Evolutionary conservation across 2,888 invertebrate genomes (phyloP).

Genomic region (Notocelia uddmanniana): DNA sequence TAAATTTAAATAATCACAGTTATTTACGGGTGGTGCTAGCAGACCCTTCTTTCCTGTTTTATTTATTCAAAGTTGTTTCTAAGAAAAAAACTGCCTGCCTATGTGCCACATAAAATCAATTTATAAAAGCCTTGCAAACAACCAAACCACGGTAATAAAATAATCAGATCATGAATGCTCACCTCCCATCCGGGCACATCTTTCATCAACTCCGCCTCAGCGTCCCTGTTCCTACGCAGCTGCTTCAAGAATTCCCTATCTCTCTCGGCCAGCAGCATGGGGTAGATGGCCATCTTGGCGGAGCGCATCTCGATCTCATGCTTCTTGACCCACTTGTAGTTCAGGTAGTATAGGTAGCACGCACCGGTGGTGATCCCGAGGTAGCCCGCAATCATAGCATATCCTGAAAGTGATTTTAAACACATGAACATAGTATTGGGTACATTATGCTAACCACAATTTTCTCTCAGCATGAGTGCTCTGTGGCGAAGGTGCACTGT

Average conservation of each 20-base stretch:
- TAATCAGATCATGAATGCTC: conserved; percentile 29
- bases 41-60: too few relatives aligned
- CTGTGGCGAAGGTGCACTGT: too few relatives aligned
- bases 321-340: conserved; percentile 79
- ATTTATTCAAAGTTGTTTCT: too few relatives aligned
- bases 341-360: conserved; percentile 85
- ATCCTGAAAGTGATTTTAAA: conserved; percentile 77
- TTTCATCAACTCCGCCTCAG: conserved; percentile 94
- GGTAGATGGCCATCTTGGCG: conserved; percentile 90
- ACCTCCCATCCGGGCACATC: conserved; percentile 96
- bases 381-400: conserved; percentile 87
- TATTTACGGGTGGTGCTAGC: too few relatives aligned
- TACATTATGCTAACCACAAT: too few relatives aligned
- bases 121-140: too few relatives aligned
- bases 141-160: too few relatives aligned
- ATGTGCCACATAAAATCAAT: too few relatives aligned
- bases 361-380: conserved; percentile 85
- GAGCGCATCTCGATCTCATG: conserved; percentile 91
- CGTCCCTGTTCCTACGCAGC: conserved; percentile 91
- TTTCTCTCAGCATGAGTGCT: too few relatives aligned
- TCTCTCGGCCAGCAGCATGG: conserved; percentile 92
- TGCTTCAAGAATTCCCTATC: conserved; percentile 94
- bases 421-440: background rate
- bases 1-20: too few relatives aligned
- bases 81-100: too few relatives aligned